phyloP scores from a whole-genome alignment of 2,113 vertebrate genomes.

The Psettodes erumei region DNA sequence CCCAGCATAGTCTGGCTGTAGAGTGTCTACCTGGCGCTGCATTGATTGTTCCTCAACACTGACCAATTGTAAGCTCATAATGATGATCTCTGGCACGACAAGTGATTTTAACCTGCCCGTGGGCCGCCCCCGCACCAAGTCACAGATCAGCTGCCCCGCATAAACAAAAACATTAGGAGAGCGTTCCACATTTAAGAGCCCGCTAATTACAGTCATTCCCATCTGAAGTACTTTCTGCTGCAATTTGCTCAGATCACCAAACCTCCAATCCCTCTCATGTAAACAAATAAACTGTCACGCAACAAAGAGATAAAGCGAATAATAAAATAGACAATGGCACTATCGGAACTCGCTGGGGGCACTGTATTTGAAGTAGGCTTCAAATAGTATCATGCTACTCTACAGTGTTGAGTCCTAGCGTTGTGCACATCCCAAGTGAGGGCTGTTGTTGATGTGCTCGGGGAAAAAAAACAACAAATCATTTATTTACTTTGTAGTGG shows the following conservation, averaged over 20 bases:
- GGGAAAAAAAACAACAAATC: conserved; percentile 73
- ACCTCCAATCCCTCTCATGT: conserved; percentile 84
- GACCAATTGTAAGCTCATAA: conserved; percentile 87
- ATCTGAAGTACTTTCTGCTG: conserved; percentile 85
- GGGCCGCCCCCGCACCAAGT: conserved; percentile 80
- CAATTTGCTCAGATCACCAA: conserved; percentile 85
- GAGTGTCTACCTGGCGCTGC: conserved; percentile 73
- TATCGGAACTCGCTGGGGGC: conserved; percentile 75
- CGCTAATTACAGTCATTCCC: conserved; percentile 86
- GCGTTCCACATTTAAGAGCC: conserved; percentile 84
- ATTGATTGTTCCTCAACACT: conserved; percentile 81
- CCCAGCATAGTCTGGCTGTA: conserved; percentile 56
- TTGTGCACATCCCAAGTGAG: conserved; percentile 62
- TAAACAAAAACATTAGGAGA: conserved; percentile 86
- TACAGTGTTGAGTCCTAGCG: conserved; percentile 61
- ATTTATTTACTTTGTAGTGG: conserved; percentile 58
- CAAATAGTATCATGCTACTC: conserved; percentile 81
- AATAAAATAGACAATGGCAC: conserved; percentile 74
- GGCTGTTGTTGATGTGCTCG: conserved; percentile 65
- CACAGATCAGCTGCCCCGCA: conserved; percentile 81
- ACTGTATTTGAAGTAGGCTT: conserved; percentile 81
- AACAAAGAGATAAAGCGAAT: conserved; percentile 83
- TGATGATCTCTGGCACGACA: conserved; percentile 85
- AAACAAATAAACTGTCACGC: conserved; percentile 84
- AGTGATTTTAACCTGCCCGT: conserved; percentile 86